Base-by-base conservation (phyloP, 2,888 invertebrate species). In the Nineta flava region DNA sequence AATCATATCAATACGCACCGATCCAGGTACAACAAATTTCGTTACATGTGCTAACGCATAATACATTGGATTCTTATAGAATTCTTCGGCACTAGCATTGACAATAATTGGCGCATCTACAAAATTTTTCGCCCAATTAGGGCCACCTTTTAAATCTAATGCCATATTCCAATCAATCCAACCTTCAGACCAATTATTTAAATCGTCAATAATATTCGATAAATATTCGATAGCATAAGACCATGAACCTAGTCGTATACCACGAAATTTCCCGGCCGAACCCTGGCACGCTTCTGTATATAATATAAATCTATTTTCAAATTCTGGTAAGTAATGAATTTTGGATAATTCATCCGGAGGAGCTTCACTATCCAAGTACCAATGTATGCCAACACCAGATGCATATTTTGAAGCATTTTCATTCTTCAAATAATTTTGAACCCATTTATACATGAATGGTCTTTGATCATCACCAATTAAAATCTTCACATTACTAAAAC, bases 91-190 rank as follows among this genome's bases (percentile, higher is more conserved):
- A 1, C 64, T 62, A 2, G 69, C 59, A 55, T 81, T 76, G 1
- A 83, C 75, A 51, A 84, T 70, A 47, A 94, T 80, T 0, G 91
- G 79, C 0, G 90, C 73, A 65, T 94, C 93, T 0, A 90, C 87
- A 58, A 72, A 76, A 65, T 91, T 90, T 4, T 72, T 60, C 0
- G 76, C 78, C 79, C 84, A 88, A 60, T 82, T 87, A 1, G 93
- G 93, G 1, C 91, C 90, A 15, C 92, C 92, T 1, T 61, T 54
- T 50, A 72, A 64, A 61, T 87, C 73, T 16, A 94, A 64, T 16
- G 80, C 83, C 48, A 93, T 67, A 64, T 94, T 95, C 92, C 92
- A 94, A 63, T 94, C 92, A 0, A 87, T 73, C 91, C 92, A 94
- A 2, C 87, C 91, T 17, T 74, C 73, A 0, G 82, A 79, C 68